phyloP scores from a whole-genome alignment of 2,113 vertebrate species.

The Triplophysa siluroides region DNA sequence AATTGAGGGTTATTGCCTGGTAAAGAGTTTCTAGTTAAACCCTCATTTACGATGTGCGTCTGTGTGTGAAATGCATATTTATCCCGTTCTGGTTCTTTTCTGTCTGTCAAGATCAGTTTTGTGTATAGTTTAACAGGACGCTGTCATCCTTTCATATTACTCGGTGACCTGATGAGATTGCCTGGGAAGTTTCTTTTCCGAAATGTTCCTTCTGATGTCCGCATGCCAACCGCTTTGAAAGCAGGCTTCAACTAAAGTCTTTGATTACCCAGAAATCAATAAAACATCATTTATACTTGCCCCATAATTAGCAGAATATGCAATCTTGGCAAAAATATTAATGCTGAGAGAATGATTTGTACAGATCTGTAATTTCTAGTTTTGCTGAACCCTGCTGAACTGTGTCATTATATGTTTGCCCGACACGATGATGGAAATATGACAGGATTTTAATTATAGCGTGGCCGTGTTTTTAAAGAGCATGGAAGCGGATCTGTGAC shows the following conservation, averaged over 20 bases:
- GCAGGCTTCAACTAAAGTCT: slow-evolving; percentile 69
- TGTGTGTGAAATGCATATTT: slow-evolving; percentile 12
- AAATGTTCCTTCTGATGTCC: slow-evolving; percentile 50
- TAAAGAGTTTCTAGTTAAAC: slow-evolving; percentile 18
- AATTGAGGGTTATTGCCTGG: slow-evolving; percentile 11
- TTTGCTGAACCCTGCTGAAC: slow-evolving; percentile 67
- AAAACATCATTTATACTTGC: slow-evolving; percentile 69
- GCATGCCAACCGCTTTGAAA: slow-evolving; percentile 60
- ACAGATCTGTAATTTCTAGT: slow-evolving; percentile 75
- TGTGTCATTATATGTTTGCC: slow-evolving; percentile 73
- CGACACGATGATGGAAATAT: slow-evolving; percentile 74
- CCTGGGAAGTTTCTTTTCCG: slow-evolving; percentile 64
- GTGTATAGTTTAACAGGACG: slow-evolving; percentile 29
- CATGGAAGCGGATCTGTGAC: slow-evolving; percentile 71
- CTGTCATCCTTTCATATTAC: not conserved
- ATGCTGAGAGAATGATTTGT: slow-evolving; percentile 65
- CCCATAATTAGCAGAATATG: slow-evolving; percentile 64
- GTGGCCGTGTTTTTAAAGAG: slow-evolving; percentile 71
- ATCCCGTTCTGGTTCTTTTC: not conserved
- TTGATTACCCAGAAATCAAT: slow-evolving; percentile 72
- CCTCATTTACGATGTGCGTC: not conserved
- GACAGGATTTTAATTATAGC: slow-evolving; percentile 75
- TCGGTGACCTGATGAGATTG: slow-evolving; percentile 11
- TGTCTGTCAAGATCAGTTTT: not conserved
- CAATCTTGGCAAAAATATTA: slow-evolving; percentile 64